Evolutionary conservation across 2,888 invertebrate species (phyloP).

Genomic region (Chrysolina haemoptera): DNA sequence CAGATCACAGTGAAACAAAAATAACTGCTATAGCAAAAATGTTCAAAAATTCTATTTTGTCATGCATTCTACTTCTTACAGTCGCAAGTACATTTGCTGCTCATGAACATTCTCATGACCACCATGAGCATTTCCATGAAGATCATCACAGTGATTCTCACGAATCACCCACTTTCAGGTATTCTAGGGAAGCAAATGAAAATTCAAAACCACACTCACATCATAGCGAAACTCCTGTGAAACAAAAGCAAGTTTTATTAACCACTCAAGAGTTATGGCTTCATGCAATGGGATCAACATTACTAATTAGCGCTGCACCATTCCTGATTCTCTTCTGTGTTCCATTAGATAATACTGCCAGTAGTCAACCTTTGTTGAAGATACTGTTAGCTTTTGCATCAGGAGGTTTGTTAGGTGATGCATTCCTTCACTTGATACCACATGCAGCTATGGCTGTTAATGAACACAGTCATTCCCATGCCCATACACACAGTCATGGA

Average conservation of each 20-base stretch:
- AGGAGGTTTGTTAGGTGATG: conserved; percentile 96
- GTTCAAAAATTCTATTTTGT: background rate
- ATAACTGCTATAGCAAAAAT: background rate
- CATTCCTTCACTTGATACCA: conserved; percentile 98
- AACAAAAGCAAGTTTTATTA: conserved; percentile 46
- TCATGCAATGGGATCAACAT: conserved; percentile 90
- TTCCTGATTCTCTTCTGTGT: conserved; percentile 94
- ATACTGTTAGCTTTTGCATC: conserved; percentile 94
- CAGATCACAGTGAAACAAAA: background rate
- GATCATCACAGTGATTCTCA: conserved; percentile 65
- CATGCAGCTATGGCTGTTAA: conserved; percentile 84
- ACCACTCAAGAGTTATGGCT: conserved; percentile 75
- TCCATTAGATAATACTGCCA: conserved; percentile 89
- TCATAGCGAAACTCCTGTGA: conserved; percentile 41
- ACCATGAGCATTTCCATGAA: conserved; percentile 43
- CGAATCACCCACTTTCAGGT: conserved; percentile 84
- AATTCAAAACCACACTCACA: conserved; percentile 44
- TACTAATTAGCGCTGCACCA: conserved; percentile 95
- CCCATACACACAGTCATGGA: conserved; percentile 72
- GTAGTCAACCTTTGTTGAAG: conserved; percentile 90
- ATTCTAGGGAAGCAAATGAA: conserved; percentile 79
- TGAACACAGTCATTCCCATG: conserved; percentile 59
- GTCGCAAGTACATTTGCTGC: background rate
- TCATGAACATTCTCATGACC: conserved; percentile 12
- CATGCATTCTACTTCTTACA: background rate